Conservation (phyloP, 2,113 vertebrate species). For the Monarcha castaneiventris region DNA sequence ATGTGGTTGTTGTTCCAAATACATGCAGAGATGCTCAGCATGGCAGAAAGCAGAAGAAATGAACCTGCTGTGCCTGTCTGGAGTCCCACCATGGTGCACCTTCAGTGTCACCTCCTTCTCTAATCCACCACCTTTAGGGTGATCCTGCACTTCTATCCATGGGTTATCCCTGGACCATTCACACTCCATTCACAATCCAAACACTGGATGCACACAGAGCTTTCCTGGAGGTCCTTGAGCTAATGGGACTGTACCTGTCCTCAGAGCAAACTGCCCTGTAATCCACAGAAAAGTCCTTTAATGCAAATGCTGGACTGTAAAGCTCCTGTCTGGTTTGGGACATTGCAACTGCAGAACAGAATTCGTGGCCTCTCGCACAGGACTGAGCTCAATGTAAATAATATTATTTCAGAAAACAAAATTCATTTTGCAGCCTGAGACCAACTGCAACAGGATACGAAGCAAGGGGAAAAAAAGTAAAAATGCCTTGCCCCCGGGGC, state of each 20-base stretch:
- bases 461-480: not conserved
- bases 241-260: not conserved
- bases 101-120: not conserved
- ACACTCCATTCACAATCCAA: not conserved
- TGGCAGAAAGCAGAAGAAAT: not conserved
- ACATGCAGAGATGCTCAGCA: not conserved
- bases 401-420: conserved; percentile 49
- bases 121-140: not conserved
- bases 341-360: conserved; percentile 15
- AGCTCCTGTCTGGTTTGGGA: not conserved
- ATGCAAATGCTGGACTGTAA: not conserved
- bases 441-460: conserved; percentile 34
- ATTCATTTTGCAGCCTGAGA: conserved; percentile 31
- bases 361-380: not conserved
- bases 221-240: not conserved
- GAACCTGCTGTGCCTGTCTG: not conserved
- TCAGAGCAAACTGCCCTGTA: not conserved
- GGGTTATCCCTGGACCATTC: not conserved
- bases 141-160: not conserved
- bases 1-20: not conserved
- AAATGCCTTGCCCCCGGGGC: conserved; percentile 28
- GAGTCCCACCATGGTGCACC: rapidly evolving
- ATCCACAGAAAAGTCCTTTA: conserved; percentile 4
- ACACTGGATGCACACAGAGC: not conserved
- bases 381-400: conserved; percentile 6